A percentile compares a stretch with the other conserved stretches of the same genome.
Conservation (phyloP, 2,113 vertebrate species). For the Oxygymnocypris stewartii region DNA sequence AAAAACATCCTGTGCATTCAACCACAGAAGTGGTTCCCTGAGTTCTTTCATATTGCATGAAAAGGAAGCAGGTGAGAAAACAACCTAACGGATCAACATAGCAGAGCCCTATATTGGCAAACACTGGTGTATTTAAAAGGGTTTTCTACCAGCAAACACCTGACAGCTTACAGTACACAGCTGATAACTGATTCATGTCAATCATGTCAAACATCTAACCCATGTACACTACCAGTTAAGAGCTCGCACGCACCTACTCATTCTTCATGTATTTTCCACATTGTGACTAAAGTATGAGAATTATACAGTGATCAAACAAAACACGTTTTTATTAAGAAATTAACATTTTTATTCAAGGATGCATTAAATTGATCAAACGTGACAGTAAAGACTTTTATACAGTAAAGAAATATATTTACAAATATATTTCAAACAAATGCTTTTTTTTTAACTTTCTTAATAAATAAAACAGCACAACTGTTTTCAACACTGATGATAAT, state of each 20-base stretch:
- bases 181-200: not conserved
- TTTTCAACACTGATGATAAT: too few relatives aligned
- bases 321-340: not conserved
- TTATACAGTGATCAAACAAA: not conserved
- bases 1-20: not conserved
- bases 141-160: conserved; percentile 2
- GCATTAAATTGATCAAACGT: not conserved
- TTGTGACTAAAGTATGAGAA: not conserved
- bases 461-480: too few relatives aligned
- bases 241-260: not conserved
- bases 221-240: not conserved
- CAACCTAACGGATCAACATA: not conserved
- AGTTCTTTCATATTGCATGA: not conserved
- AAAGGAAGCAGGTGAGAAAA: conserved; percentile 23
- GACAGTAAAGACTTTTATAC: not conserved
- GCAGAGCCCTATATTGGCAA: not conserved
- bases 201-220: not conserved
- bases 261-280: not conserved
- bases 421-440: too few relatives aligned
- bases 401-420: not conserved
- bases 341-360: not conserved
- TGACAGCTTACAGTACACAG: conserved; percentile 3
- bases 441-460: too few relatives aligned
- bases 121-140: not conserved
- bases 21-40: not conserved